These are phyloP conservation scores for Salvator merianae DNA, from an alignment of 2,113 vertebrate genomes.

Conservation along the genomic window DNA sequence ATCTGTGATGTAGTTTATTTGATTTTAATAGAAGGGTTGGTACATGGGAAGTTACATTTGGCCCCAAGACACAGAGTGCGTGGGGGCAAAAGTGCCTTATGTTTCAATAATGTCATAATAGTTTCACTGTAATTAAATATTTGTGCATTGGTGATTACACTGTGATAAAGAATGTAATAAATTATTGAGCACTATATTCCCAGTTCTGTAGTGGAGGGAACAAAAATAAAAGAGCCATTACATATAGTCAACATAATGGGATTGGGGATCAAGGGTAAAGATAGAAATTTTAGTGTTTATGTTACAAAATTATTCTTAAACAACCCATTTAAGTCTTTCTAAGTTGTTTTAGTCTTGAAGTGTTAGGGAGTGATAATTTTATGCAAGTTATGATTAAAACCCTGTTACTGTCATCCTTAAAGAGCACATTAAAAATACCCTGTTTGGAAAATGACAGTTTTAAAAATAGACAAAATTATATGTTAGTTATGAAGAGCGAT, in stretches of 20 bases:
- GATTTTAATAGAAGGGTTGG: conserved; percentile 51
- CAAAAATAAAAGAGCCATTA: conserved; percentile 52
- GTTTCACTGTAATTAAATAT: conserved; percentile 82
- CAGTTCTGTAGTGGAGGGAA: conserved; percentile 59
- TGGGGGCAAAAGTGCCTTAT: conserved; percentile 51
- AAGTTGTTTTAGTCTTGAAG: conserved; percentile 93
- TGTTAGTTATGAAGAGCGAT: conserved; percentile 93
- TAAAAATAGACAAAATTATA: conserved; percentile 98
- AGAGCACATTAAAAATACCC: conserved; percentile 95
- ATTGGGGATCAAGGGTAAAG: conserved; percentile 77
- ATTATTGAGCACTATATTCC: conserved; percentile 74
- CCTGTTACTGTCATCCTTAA: conserved; percentile 93
- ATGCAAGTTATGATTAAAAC: conserved; percentile 97
- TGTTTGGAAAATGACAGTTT: conserved; percentile 96
- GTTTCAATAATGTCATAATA: conserved; percentile 79
- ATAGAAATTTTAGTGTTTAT: conserved; percentile 88
- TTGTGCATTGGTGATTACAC: conserved; percentile 78
- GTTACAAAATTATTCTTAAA: conserved; percentile 92
- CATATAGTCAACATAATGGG: conserved; percentile 64
- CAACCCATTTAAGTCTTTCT: conserved; percentile 87
- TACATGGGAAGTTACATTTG: conserved; percentile 63
- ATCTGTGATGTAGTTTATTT: conserved; percentile 23
- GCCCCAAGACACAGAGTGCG: conserved; percentile 64
- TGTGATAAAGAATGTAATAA: conserved; percentile 73
- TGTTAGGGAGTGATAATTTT: conserved; percentile 93